phyloP scores from a whole-genome alignment of 2,888 invertebrate genomes.

The Rhagium mordax region DNA sequence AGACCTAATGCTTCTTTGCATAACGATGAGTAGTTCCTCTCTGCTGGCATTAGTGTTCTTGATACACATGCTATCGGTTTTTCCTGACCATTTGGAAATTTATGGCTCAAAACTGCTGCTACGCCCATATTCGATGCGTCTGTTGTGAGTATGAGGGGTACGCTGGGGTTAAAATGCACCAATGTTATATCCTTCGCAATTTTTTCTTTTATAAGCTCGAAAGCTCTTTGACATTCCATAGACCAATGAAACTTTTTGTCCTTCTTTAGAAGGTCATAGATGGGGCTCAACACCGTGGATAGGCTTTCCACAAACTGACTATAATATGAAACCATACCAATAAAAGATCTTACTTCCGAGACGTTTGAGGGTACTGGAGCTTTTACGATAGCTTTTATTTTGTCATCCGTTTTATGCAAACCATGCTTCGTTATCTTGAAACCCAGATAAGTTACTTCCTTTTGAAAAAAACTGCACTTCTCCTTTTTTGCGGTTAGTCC shows the following conservation, averaged over 20 bases:
- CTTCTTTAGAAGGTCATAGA: slow-evolving; percentile 41
- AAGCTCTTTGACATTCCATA: slow-evolving; percentile 28
- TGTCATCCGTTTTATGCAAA: slow-evolving; percentile 29
- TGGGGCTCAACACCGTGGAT: slow-evolving; percentile 29
- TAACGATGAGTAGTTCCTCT: not conserved
- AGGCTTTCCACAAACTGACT: slow-evolving; percentile 39
- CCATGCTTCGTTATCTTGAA: not conserved
- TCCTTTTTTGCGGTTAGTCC: not conserved
- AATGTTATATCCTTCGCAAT: slow-evolving; percentile 11
- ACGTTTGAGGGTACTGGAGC: slow-evolving; percentile 36
- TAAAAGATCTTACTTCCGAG: slow-evolving; percentile 38
- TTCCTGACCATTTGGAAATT: slow-evolving; percentile 20
- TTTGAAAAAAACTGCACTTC: not conserved
- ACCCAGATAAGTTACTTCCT: not conserved
- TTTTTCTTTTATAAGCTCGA: slow-evolving; percentile 36
- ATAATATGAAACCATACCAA: slow-evolving; percentile 44
- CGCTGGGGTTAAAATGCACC: slow-evolving; percentile 28
- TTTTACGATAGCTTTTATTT: slow-evolving; percentile 42
- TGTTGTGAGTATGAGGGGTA: slow-evolving; percentile 13
- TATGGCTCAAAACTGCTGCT: slow-evolving; percentile 7
- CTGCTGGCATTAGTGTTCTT: not conserved
- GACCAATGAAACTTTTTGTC: slow-evolving; percentile 37
- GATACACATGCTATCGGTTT: slow-evolving; percentile 23
- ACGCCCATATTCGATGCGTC: slow-evolving; percentile 5
- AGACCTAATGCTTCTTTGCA: slow-evolving; percentile 2